Evolutionary conservation across 30 jellyfish, hydroid and myxozoan genomes (phyloP).

Genomic region (Cassiopea xamachana): DNA sequence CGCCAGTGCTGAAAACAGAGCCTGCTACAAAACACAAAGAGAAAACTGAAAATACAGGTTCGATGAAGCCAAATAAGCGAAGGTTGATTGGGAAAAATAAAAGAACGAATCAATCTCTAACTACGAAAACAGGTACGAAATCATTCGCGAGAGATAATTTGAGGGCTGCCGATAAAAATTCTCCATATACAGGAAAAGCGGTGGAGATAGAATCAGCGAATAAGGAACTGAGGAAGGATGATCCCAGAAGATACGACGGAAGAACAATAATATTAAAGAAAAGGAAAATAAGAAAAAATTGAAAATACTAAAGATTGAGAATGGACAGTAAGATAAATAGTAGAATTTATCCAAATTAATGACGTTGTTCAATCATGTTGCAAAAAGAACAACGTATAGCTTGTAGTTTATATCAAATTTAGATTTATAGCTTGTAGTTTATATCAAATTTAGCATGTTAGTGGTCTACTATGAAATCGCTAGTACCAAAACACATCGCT

Average conservation of each 20-base stretch:
- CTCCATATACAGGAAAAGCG: neutral
- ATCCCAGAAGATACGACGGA: conserved; percentile 59
- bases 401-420: no score
- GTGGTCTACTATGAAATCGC: no score
- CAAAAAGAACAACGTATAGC: no score
- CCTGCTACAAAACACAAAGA: neutral
- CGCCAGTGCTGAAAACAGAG: neutral
- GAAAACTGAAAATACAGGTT: neutral
- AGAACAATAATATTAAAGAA: conserved; percentile 17
- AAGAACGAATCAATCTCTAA: neutral
- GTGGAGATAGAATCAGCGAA: conserved; percentile 57
- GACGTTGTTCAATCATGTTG: no score
- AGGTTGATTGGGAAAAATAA: neutral
- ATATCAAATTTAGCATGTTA: no score
- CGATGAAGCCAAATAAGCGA: neutral
- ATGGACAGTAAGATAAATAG: no score
- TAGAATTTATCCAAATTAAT: no score
- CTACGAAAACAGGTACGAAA: neutral
- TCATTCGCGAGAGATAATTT: neutral
- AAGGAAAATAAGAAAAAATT: neutral
- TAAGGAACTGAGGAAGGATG: conserved; percentile 46
- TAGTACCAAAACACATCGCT: no score
- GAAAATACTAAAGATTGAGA: neutral
- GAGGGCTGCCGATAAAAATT: neutral
- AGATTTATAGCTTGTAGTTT: no score